phyloP scores from a whole-genome alignment of 2,113 vertebrate genomes.

The Diphyllodes magnificus region DNA sequence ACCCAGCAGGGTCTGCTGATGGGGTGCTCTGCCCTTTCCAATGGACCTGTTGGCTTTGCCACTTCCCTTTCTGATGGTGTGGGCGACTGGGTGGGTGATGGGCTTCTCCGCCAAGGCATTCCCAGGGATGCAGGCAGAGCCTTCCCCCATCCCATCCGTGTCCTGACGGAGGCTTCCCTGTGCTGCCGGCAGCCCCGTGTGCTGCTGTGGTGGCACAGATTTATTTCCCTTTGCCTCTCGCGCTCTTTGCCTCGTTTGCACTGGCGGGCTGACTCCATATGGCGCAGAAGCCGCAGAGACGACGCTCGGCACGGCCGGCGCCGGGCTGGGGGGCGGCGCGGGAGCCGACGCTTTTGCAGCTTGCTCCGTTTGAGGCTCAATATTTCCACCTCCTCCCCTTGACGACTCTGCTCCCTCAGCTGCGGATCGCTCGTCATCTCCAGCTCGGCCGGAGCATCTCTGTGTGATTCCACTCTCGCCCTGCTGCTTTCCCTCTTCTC shows the following conservation, averaged over 20 bases:
- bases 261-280: not conserved
- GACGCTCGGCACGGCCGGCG: not conserved
- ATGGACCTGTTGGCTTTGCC: not conserved
- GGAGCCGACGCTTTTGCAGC: not conserved
- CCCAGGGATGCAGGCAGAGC: not conserved
- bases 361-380: not conserved
- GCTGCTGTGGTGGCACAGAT: not conserved
- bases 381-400: not conserved
- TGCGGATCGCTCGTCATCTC: not conserved
- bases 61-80: fast-evolving
- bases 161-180: not conserved
- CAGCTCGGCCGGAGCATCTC: not conserved
- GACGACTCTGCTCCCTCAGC: not conserved
- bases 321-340: not conserved
- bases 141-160: fast-evolving
- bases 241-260: conserved; percentile 27
- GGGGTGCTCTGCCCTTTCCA: not conserved
- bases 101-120: not conserved
- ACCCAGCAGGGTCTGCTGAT: fast-evolving
- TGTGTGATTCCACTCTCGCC: fast-evolving
- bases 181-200: not conserved
- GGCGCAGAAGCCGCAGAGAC: not conserved
- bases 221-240: not conserved
- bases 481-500: not conserved
- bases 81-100: not conserved